Base-by-base conservation (phyloP, 2,113 vertebrate species). In the Silurus asotus region DNA sequence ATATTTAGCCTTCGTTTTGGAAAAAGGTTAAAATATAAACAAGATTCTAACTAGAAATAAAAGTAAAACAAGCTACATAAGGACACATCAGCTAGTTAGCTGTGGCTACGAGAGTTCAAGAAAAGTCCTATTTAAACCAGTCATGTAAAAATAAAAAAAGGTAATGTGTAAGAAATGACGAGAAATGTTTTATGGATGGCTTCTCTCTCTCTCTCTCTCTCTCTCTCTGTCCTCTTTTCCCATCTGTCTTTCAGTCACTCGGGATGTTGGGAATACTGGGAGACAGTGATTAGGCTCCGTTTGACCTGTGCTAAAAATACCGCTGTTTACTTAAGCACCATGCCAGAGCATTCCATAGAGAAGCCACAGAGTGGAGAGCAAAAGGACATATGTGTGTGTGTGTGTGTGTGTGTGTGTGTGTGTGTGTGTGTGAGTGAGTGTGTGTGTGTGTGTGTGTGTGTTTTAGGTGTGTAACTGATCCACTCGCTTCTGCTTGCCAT, bases 261-360 rank as follows among this genome's bases (percentile, higher is more conserved):
- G 4, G 55, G 56, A 84, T 78, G 82, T 25, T 83, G 72, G 85
- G 89, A 90, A 58, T 72, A 25, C 61, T 14, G 58, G 58, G 51
- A 61, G 67, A 78, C 61, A 75, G 84, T 87, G 80, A 65, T 79
- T 81, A 82, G 53, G 58, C 20, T 74, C 37, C 79, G 59, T 88
- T 69, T 59, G 74, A 83, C 85, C 64, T 70, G 25, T 55, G 87
- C 74, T 88, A 88, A 88, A 90, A 87, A 88, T 87, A 90, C 62
- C 37, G 15, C 45, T 37, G 85, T 86, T 90, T 87, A 81, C 62
- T 70, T 74, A 89, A 85, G 88, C 80, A 48, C 67, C 67, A 64
- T 82, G 72, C 84, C 87, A 85, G 85, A 69, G 79, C 62, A 88
- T 83, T 87, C 84, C 83, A 81, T 78, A 82, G 67, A 59, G 78